Conservation (phyloP, 2,797 vertebrate genomes). For the Lacerta viridis region DNA sequence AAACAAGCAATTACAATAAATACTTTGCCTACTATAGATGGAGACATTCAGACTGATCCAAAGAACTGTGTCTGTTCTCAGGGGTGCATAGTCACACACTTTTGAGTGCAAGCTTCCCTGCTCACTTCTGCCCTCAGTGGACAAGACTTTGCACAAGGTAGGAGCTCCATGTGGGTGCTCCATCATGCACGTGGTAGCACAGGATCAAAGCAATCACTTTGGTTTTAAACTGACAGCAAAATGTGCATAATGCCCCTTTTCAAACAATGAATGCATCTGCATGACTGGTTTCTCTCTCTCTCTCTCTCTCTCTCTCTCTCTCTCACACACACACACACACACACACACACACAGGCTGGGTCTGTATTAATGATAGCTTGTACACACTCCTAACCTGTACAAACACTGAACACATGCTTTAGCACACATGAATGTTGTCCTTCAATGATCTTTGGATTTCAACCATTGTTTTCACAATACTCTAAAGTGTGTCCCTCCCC, state of each 20-base stretch:
- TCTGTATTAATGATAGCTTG: not conserved
- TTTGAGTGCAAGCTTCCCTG: too few relatives aligned
- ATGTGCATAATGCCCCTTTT: not conserved
- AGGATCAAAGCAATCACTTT: not conserved
- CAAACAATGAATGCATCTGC: not conserved
- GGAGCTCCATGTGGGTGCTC: not conserved
- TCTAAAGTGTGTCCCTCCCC: not conserved
- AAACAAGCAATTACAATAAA: conserved; percentile 76
- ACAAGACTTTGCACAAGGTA: not conserved
- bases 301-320: not conserved
- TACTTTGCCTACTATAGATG: conserved; percentile 57
- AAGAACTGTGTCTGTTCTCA: too few relatives aligned
- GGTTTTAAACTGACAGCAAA: not conserved
- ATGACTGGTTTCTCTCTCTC: not conserved
- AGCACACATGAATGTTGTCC: not conserved
- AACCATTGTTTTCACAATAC: not conserved
- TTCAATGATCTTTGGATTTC: not conserved
- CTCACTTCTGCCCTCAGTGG: not conserved
- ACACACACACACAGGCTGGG: not conserved
- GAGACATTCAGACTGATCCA: not conserved
- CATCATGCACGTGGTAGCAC: not conserved
- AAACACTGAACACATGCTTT: not conserved
- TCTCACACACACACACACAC: not conserved
- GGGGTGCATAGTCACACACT: too few relatives aligned
- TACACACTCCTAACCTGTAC: not conserved